phyloP scores from a whole-genome alignment of 1,140 invertebrate genomes.

The Aporrectodea caliginosa region DNA sequence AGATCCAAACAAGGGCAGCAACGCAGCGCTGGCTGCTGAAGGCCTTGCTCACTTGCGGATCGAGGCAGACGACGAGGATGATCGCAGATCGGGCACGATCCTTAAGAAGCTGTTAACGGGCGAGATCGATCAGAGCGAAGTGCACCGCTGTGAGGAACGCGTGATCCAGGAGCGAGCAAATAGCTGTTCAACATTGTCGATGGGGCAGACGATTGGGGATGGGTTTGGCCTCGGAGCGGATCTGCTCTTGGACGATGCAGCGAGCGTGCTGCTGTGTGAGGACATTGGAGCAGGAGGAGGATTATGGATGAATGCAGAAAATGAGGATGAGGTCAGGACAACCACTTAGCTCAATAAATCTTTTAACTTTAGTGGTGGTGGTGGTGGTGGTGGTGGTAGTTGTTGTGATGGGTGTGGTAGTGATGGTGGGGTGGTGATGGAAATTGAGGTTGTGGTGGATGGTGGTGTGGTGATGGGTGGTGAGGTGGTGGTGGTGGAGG shows the following conservation, averaged over 20 bases:
- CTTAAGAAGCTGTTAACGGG: conserved; percentile 17
- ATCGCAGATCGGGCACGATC: background rate
- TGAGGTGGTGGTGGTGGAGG: too few relatives aligned
- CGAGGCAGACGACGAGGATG: background rate
- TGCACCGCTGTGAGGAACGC: background rate
- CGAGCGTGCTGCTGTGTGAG: background rate
- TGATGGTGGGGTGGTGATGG: too few relatives aligned
- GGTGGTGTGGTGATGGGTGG: too few relatives aligned
- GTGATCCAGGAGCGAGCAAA: background rate
- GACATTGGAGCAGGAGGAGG: background rate
- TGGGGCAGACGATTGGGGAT: background rate
- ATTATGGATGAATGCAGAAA: background rate
- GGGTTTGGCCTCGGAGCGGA: conserved; percentile 12
- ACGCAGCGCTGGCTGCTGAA: conserved; percentile 18
- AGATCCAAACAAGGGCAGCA: conserved; percentile 17
- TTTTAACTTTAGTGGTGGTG: too few relatives aligned
- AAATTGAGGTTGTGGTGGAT: too few relatives aligned
- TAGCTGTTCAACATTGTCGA: background rate
- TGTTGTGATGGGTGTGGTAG: too few relatives aligned
- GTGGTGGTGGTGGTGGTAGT: too few relatives aligned
- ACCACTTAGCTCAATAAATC: too few relatives aligned
- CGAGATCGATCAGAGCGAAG: conserved; percentile 14
- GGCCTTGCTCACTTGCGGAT: conserved; percentile 9
- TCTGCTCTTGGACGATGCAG: background rate
- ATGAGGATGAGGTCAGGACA: conserved; percentile 2